phyloP scores from a whole-genome alignment of 2,888 invertebrate genomes.

The Tetragonula carbonaria region DNA sequence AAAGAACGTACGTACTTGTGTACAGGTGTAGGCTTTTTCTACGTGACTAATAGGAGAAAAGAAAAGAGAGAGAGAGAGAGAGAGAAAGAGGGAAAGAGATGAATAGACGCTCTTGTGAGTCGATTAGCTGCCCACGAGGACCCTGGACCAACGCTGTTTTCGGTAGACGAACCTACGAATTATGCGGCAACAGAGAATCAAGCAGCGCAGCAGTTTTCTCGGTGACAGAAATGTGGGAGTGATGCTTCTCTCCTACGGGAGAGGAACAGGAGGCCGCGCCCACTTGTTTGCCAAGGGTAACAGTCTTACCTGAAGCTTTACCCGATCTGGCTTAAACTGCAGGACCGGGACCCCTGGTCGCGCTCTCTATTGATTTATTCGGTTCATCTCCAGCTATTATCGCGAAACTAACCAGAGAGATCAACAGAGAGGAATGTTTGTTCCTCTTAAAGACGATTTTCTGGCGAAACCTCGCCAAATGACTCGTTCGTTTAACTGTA shows the following conservation, averaged over 20 bases:
- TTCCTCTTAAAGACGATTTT: conserved; percentile 46
- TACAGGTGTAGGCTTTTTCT: conserved; percentile 26
- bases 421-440: conserved; percentile 9
- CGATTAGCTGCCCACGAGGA: conserved; percentile 32
- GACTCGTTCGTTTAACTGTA: not conserved
- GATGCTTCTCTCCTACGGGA: conserved; percentile 55
- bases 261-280: conserved; percentile 70
- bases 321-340: conserved; percentile 44
- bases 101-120: conserved; percentile 30
- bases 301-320: conserved; percentile 74
- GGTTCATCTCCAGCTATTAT: conserved; percentile 35
- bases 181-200: conserved; percentile 47
- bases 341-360: conserved; percentile 27
- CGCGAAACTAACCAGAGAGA: not conserved
- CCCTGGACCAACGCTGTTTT: conserved; percentile 18
- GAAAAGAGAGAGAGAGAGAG: too few species aligned
- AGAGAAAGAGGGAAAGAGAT: conserved; percentile 3
- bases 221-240: conserved; percentile 66
- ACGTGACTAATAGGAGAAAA: conserved; percentile 10
- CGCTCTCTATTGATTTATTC: conserved; percentile 62
- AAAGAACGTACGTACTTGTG: not conserved
- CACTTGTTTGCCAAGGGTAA: conserved; percentile 79
- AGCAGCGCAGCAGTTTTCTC: conserved; percentile 33
- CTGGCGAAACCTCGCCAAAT: not conserved
- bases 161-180: conserved; percentile 53